Conservation (phyloP, 2,113 vertebrate genomes). For the Etheostoma spectabile region DNA sequence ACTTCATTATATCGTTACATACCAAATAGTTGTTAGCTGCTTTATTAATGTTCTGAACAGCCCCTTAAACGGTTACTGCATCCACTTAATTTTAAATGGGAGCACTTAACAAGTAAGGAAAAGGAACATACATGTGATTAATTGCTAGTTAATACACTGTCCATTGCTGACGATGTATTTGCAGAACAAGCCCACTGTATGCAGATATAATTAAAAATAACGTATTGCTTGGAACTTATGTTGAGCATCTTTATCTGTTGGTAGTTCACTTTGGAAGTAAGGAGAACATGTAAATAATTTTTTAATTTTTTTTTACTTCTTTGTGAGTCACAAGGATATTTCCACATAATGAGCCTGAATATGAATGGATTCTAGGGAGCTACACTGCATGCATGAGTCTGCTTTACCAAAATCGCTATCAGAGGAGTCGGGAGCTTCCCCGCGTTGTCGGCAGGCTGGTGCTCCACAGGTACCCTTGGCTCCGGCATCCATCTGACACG, state of each 20-base stretch:
- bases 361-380: neutral
- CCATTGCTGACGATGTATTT: slow-evolving; percentile 3
- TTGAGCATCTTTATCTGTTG: slow-evolving; percentile 29
- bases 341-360: neutral
- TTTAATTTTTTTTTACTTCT: too few species aligned
- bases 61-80: neutral
- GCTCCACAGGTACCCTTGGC: slow-evolving; percentile 58
- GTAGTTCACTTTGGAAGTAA: neutral
- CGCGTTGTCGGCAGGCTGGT: slow-evolving; percentile 70
- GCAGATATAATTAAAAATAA: slow-evolving; percentile 21
- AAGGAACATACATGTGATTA: slow-evolving; percentile 6
- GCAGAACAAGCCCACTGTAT: neutral
- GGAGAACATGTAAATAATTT: neutral
- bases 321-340: slow-evolving; percentile 2
- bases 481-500: slow-evolving; percentile 92
- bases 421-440: slow-evolving; percentile 87
- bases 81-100: neutral
- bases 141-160: slow-evolving; percentile 9
- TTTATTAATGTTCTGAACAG: too few species aligned
- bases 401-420: slow-evolving; percentile 95
- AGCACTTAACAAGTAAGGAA: slow-evolving; percentile 17
- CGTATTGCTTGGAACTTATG: slow-evolving; percentile 15
- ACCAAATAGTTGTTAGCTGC: too few species aligned
- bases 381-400: neutral
- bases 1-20: too few species aligned